phyloP scores from a whole-genome alignment of 2,888 invertebrate genomes.

The Cheilosia vernalis region DNA sequence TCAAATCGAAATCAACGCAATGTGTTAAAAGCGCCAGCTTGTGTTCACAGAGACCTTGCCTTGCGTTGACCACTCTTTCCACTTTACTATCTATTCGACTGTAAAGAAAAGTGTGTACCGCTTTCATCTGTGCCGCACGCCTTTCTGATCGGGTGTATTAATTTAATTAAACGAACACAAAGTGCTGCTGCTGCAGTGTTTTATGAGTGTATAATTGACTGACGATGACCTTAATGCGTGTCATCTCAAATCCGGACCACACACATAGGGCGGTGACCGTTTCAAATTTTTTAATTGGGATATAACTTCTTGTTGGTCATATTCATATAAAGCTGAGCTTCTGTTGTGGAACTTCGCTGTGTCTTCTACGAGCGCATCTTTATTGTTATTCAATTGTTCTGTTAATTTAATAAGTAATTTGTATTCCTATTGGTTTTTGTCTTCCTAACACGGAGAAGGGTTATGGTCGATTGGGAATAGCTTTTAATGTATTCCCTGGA shows the following conservation, averaged over 20 bases:
- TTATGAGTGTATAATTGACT: slow-evolving; percentile 36
- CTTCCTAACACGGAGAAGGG: background rate
- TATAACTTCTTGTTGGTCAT: slow-evolving; percentile 40
- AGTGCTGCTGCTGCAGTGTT: slow-evolving; percentile 47
- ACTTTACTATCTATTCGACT: slow-evolving; percentile 28
- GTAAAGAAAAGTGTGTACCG: slow-evolving; percentile 10
- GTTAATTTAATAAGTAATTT: slow-evolving; percentile 58
- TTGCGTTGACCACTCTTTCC: slow-evolving; percentile 28
- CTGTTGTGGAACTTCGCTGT: slow-evolving; percentile 46
- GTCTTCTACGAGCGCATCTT: slow-evolving; percentile 64
- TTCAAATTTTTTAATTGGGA: slow-evolving; percentile 27
- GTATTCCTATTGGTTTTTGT: slow-evolving; percentile 53
- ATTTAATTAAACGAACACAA: slow-evolving; percentile 66
- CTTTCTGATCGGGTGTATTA: slow-evolving; percentile 61
- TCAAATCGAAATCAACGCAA: slow-evolving; percentile 61
- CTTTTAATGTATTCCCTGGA: too few species aligned
- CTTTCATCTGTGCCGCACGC: slow-evolving; percentile 65
- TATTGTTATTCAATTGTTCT: slow-evolving; percentile 66
- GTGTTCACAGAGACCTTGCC: slow-evolving; percentile 22
- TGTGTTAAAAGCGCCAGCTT: slow-evolving; percentile 65
- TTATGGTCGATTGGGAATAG: slow-evolving; percentile 6
- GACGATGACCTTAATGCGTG: slow-evolving; percentile 56
- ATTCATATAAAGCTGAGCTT: slow-evolving; percentile 59
- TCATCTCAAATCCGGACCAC: slow-evolving; percentile 56
- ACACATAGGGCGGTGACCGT: slow-evolving; percentile 39